Conservation (phyloP, 2,113 vertebrate species). For the Tragulus kanchil region DNA sequence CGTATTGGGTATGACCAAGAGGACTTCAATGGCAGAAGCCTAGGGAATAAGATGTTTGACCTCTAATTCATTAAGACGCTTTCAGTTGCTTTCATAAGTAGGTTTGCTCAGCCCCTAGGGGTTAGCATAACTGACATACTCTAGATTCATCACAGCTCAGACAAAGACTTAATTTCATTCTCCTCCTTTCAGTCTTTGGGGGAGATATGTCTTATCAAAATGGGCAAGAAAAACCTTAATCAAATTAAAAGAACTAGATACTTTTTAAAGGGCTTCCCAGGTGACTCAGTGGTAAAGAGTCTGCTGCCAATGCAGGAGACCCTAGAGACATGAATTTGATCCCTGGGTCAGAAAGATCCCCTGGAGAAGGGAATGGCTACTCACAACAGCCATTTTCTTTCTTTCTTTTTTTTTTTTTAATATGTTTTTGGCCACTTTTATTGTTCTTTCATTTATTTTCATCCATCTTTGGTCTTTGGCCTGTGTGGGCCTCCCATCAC, state of each 20-base stretch:
- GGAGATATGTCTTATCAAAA: not conserved
- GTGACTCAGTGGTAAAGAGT: no score
- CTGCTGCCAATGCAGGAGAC: not conserved
- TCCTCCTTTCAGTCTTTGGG: not conserved
- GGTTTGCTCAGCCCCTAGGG: not conserved
- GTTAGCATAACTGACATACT: not conserved
- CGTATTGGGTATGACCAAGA: not conserved
- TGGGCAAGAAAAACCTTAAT: not conserved
- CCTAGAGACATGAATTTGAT: not conserved
- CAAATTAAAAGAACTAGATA: not conserved
- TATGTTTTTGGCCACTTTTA: no score
- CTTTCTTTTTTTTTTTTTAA: no score
- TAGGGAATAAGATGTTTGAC: conserved; percentile 25
- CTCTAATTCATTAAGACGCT: conserved; percentile 59
- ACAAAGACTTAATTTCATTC: not conserved
- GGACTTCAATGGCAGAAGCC: not conserved
- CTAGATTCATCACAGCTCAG: not conserved
- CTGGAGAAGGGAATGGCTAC: not conserved
- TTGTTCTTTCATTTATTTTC: no score
- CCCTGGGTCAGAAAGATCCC: not conserved
- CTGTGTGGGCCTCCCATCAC: no score
- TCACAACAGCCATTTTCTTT: no score
- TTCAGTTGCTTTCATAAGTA: conserved; percentile 53
- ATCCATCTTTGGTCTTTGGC: no score
- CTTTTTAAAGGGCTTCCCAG: no score